Conservation (phyloP, 2,797 vertebrate species). For the Bradypodion ventrale region DNA sequence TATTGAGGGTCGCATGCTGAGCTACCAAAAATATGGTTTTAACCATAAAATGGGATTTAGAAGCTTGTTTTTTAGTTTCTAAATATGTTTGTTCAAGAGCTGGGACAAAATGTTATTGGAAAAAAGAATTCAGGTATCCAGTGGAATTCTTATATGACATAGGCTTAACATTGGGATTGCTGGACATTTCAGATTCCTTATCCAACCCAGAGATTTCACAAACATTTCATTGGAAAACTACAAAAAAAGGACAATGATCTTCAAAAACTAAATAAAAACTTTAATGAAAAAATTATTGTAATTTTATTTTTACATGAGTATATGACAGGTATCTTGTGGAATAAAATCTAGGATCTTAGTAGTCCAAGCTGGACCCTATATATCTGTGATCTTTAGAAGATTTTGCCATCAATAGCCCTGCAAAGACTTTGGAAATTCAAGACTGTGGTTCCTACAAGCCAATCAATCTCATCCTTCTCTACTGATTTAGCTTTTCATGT, state of each 20-base stretch:
- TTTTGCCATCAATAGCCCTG: too few species aligned
- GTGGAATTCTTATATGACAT: neutral
- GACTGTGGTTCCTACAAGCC: too few species aligned
- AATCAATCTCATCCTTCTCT: too few species aligned
- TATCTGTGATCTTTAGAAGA: too few species aligned
- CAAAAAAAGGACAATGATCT: neutral
- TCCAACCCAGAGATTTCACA: neutral
- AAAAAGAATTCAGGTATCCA: neutral
- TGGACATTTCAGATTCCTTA: neutral
- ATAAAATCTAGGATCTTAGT: neutral
- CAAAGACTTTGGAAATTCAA: too few species aligned
- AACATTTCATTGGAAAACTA: neutral
- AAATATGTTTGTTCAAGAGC: neutral
- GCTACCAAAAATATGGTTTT: conserved; percentile 32
- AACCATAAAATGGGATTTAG: neutral
- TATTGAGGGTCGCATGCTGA: conserved; percentile 7
- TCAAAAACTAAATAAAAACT: neutral
- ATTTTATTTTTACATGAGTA: neutral
- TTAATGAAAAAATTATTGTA: neutral
- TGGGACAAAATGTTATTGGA: neutral
- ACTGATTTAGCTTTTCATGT: too few species aligned
- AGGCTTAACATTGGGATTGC: neutral
- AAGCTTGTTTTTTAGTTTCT: conserved; percentile 11
- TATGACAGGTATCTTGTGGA: neutral
- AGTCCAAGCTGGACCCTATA: neutral